Base-by-base conservation (phyloP, 2,888 invertebrate genomes). In the Volucella zonaria region DNA sequence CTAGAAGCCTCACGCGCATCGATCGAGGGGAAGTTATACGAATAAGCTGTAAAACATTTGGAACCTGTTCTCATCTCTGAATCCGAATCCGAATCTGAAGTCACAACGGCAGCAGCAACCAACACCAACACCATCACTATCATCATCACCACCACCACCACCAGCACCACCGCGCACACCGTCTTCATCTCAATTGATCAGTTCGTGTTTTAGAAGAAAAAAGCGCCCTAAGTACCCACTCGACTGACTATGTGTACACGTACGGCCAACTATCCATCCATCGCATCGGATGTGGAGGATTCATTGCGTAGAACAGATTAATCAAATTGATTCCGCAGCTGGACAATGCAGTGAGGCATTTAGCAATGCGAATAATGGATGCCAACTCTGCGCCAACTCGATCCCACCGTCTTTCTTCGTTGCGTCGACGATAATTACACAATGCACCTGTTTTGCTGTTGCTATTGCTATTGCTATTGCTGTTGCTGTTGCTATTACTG, bases 21-120 rank as follows among this genome's bases (percentile, higher is more conserved):
- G 54, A 58, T 54, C 43, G 40, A 49, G 62, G 80, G 64, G 77
- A 47, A 77, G 49, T 51, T 52, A 56, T 87, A 88, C 88, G 90
- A 90, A 89, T 89, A 90, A 90, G 89, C 89, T 88, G 90, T 89
- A 90, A 90, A 90, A 89, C 89, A 90, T 78, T 80, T 67, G 66
- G 64, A 86, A 86, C 86, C 78, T 77, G 86, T 86, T 86, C 59
- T 58, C 68, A 81, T 75, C 80, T 73, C 38, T 9, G 62, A 11
- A 43, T 64, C 71, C 51, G 62, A 11, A 43, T 64, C 71, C 51
- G 73, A 62, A 67, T 49, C 74, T 80, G 80, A 66, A 82, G 82
- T 74, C 66, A 82, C 82, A 64, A 75, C 85, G 61, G 62, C 78
- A 70, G 70, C 83, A 80, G 59, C 82, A 70, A 79, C 75, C 79